Evolutionary conservation across 2,888 invertebrate genomes (phyloP).

Genomic region (Philonicus albiceps): DNA sequence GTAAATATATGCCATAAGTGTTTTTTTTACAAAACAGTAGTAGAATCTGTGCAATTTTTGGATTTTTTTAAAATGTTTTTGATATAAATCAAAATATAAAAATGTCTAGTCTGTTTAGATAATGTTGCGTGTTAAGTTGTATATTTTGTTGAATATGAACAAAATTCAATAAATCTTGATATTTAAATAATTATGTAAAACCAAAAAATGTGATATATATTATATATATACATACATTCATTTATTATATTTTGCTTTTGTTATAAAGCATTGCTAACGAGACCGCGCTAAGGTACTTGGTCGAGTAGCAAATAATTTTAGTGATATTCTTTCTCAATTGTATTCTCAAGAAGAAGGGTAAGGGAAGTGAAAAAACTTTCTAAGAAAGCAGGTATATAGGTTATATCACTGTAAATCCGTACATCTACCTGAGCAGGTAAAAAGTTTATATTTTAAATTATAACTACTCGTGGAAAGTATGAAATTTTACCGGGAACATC

Average conservation of each 20-base stretch:
- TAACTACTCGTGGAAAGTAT: not conserved
- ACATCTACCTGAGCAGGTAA: not conserved
- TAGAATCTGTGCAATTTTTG: not conserved
- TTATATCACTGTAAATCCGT: not conserved
- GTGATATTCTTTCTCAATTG: not conserved
- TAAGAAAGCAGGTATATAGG: not conserved
- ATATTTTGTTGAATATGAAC: not conserved
- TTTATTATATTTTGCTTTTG: not conserved
- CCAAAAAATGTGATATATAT: not conserved
- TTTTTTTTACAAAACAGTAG: not conserved
- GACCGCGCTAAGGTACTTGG: not conserved
- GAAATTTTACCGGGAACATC: not conserved
- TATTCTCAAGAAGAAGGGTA: not conserved
- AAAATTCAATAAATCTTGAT: not conserved
- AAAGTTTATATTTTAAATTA: not conserved
- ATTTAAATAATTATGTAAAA: not conserved
- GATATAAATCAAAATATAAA: not conserved
- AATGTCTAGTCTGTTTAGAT: not conserved
- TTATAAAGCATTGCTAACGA: not conserved
- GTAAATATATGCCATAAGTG: not conserved
- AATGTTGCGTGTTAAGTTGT: not conserved
- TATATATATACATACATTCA: not conserved
- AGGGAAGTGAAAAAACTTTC: not conserved
- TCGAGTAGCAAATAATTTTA: not conserved
- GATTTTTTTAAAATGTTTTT: not conserved